Percentiles rank a stretch among this genome's conserved stretches.
These are phyloP conservation scores for Rhagoletis zephyria DNA, from an alignment of 1,140 invertebrate species.

Conservation along the genomic window DNA sequence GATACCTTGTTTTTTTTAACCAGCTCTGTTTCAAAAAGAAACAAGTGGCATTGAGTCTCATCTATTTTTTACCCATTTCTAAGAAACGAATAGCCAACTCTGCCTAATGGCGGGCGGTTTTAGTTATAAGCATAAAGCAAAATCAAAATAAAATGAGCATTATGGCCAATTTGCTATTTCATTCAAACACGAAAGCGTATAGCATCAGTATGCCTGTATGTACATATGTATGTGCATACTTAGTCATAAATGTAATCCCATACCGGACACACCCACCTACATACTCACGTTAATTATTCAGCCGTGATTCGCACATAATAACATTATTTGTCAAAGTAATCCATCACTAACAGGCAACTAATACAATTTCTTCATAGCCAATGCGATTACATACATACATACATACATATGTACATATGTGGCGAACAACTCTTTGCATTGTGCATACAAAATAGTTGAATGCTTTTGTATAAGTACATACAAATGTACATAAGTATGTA, in stretches of 20 bases:
- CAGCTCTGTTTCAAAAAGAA: no score
- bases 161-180: no score
- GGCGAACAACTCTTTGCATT: constrained; percentile 16
- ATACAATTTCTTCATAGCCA: constrained; percentile 9
- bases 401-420: neutral
- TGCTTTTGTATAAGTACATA: neutral
- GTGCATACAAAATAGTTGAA: neutral
- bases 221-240: no score
- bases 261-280: neutral
- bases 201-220: no score
- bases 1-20: no score
- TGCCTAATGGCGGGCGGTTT: no score
- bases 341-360: constrained; percentile 27
- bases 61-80: no score
- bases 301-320: neutral
- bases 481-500: neutral
- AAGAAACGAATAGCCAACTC: no score
- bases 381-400: neutral
- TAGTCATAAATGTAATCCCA: neutral
- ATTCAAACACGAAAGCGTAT: no score
- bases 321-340: neutral
- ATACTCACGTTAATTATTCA: neutral
- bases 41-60: no score
- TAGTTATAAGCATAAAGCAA: no score
- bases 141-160: no score